Conservation (phyloP, 2,888 invertebrate species). For the Tenthredo livida region DNA sequence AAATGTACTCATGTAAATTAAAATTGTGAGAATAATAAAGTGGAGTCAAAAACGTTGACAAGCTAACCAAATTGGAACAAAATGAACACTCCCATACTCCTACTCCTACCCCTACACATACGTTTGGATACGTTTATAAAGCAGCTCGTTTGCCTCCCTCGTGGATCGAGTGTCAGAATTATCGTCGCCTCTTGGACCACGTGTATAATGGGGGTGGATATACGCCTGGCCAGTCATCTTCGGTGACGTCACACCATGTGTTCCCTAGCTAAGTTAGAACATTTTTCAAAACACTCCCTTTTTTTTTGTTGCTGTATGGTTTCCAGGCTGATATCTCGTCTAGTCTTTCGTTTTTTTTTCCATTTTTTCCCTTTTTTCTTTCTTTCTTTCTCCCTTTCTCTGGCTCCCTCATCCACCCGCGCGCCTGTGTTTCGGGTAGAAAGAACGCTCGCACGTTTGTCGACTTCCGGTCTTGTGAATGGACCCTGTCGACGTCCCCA, state of each 20-base stretch:
- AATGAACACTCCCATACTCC: neutral
- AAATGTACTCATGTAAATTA: neutral
- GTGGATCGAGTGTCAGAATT: slow-evolving; percentile 4
- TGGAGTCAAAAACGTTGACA: slow-evolving; percentile 5
- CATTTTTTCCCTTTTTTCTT: slow-evolving; percentile 46
- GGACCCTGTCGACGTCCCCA: slow-evolving; percentile 60
- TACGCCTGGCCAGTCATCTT: slow-evolving; percentile 42
- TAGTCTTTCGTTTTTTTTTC: slow-evolving; percentile 4
- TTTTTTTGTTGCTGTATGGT: neutral
- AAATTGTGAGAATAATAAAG: slow-evolving; percentile 15
- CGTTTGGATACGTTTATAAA: neutral
- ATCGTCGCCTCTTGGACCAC: slow-evolving; percentile 18
- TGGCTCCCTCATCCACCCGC: slow-evolving; percentile 58
- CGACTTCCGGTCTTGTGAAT: slow-evolving; percentile 71
- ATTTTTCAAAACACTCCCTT: slow-evolving; percentile 43
- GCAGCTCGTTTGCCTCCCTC: neutral
- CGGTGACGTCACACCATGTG: slow-evolving; percentile 47
- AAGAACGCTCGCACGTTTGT: slow-evolving; percentile 68
- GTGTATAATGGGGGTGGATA: slow-evolving; percentile 10
- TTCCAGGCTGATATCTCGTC: slow-evolving; percentile 34
- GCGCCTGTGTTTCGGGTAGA: slow-evolving; percentile 60
- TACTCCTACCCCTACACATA: neutral
- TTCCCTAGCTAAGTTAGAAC: slow-evolving; percentile 5
- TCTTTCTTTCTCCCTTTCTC: slow-evolving; percentile 24
- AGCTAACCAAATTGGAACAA: neutral